Base-by-base conservation (phyloP, 2,113 vertebrate genomes). In the Pelmatolapia mariae region DNA sequence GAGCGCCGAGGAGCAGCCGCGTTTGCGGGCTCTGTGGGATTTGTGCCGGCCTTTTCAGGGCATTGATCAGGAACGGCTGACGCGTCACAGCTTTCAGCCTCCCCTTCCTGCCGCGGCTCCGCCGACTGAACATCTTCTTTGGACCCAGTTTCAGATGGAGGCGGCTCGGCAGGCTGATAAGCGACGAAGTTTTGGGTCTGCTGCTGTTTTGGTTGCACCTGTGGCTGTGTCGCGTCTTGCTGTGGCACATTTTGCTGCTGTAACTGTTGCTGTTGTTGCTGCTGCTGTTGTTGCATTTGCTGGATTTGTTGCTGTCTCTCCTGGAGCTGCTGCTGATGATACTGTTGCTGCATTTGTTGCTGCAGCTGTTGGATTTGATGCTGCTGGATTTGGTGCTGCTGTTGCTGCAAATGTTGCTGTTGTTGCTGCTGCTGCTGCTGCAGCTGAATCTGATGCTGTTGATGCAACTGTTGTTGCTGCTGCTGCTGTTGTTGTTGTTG, bases 1-100 rank as follows among this genome's bases (percentile, higher is more conserved):
- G 98, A 99, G 57, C 98, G 97, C n/a, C 98, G 97, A 12, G 97
- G 97, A 94, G 96, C 94, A 87, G 96, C 91, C 79, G 95, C 85
- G 71, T 97, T 96, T 6, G 96, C 82, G 4, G 80, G 5, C 91
- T 97, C 97, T 19, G 95, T 86, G 8, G 95, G 86, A 96, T 96
- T 88, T 7, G 96, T 87, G 22, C 96, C 80, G 43, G 92, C 96
- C 90, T 97, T 97, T 81, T 96, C 96, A 1, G 97, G 92, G 84
- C 95, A 96, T 11, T 95, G 94, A 66, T 97, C 97, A 1, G 87
- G 10, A 87, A 9, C 91, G 3, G 96, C 87, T 29, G 96, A 95
- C 10, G 93, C 88, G 24, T 96, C 93, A 89, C 94, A 86, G 87
- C 94, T 93, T 86, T 80, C 85, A 63, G 54, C n/a, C 13, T 86